Evolutionary conservation across 2,888 invertebrate genomes (phyloP).

Genomic region (Drosophila koepferae): DNA sequence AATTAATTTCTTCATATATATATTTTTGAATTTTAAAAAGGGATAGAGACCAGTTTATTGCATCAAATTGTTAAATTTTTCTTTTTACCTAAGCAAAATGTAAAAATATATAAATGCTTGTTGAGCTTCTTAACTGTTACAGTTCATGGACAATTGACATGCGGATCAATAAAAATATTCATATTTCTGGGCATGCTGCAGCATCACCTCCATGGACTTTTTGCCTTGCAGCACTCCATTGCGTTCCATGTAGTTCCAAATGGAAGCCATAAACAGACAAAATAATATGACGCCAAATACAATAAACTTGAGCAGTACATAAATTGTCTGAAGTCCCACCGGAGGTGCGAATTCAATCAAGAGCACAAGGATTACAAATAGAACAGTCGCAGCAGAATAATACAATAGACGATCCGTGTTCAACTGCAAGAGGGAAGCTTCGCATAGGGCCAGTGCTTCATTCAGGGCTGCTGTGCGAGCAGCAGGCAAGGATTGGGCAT

Average conservation of each 20-base stretch:
- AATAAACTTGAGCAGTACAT: conserved; percentile 87
- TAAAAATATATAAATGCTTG: conserved; percentile 62
- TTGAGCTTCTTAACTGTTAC: conserved; percentile 68
- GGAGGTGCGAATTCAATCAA: conserved; percentile 82
- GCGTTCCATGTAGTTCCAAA: conserved; percentile 93
- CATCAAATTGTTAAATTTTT: conserved; percentile 30
- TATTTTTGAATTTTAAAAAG: not conserved
- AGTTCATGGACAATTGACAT: not conserved
- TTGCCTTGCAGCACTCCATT: conserved; percentile 92
- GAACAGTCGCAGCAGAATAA: conserved; percentile 78
- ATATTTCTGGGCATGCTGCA: conserved; percentile 75
- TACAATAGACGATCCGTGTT: conserved; percentile 83
- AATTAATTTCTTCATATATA: not conserved
- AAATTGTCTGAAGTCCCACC: conserved; percentile 84
- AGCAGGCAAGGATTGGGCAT: conserved; percentile 32
- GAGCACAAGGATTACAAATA: conserved; percentile 77
- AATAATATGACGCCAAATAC: conserved; percentile 89
- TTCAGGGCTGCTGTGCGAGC: conserved; percentile 76
- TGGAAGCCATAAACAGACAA: conserved; percentile 90
- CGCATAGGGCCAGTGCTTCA: conserved; percentile 82
- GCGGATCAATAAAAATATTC: conserved; percentile 66
- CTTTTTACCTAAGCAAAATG: conserved; percentile 22
- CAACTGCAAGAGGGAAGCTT: conserved; percentile 80
- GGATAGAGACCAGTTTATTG: conserved; percentile 55
- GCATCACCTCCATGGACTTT: conserved; percentile 88